These are phyloP conservation scores for Rhincodon typus DNA, from an alignment of 2,797 vertebrate genomes.

Conservation along the genomic window DNA sequence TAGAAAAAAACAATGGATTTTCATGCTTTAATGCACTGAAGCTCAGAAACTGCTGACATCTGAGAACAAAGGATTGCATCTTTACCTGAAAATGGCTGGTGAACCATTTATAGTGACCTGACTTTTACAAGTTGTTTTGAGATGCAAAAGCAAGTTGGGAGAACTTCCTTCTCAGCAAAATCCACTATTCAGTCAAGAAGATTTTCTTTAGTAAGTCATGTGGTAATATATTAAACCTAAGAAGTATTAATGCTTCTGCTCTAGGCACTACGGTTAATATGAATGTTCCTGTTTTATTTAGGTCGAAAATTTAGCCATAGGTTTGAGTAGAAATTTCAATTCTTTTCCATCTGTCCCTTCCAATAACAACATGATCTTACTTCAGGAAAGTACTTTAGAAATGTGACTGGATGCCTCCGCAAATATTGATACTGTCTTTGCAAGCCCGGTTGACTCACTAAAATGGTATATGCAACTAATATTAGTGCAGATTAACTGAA, in stretches of 20 bases:
- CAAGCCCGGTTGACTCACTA: neutral
- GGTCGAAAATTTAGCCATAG: neutral
- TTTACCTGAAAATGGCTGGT: neutral
- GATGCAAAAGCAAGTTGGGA: neutral
- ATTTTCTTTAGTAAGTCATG: neutral
- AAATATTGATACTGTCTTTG: neutral
- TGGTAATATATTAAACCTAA: neutral
- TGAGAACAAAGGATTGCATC: neutral
- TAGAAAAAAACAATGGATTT: neutral
- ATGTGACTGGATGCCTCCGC: neutral
- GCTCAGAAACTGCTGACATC: neutral
- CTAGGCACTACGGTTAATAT: neutral
- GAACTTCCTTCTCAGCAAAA: neutral
- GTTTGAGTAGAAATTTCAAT: neutral
- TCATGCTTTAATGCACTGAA: neutral
- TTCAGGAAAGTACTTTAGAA: neutral
- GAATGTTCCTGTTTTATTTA: constrained; percentile 33
- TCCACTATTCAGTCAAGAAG: constrained; percentile 10
- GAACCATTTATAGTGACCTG: neutral
- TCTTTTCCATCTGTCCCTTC: neutral
- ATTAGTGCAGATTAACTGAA: neutral
- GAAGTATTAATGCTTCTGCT: constrained; percentile 4
- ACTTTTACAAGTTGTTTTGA: neutral
- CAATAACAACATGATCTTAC: neutral
- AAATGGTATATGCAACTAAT: neutral